A percentile compares a stretch with the other conserved stretches of the same genome.
These are phyloP conservation scores for Porites divaricata DNA, from an alignment of 92 coral and sea anemone genomes.

Conservation along the genomic window DNA sequence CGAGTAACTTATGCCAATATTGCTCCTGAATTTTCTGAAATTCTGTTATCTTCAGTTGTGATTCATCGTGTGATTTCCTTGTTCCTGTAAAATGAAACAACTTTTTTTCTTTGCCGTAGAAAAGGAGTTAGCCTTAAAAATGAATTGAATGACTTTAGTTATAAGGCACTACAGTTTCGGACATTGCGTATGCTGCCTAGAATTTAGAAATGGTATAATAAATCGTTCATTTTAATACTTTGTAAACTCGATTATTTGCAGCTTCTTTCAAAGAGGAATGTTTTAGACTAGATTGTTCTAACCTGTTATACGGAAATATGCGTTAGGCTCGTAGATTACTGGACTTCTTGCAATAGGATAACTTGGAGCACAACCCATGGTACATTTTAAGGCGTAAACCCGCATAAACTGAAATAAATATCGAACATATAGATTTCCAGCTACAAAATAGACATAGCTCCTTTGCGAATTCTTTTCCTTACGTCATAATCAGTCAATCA, in stretches of 20 bases:
- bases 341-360: slow-evolving; percentile 83
- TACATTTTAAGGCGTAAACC: slow-evolving; percentile 55
- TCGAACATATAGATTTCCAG: neutral
- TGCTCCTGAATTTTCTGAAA: slow-evolving; percentile 80
- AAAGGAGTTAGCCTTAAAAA: neutral
- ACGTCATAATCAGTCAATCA: slow-evolving; percentile 42
- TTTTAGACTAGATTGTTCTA: neutral
- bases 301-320: slow-evolving; percentile 68
- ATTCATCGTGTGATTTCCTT: slow-evolving; percentile 55
- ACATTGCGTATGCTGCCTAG: too few relatives aligned
- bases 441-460: neutral
- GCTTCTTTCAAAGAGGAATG: neutral
- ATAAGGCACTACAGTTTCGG: too few relatives aligned
- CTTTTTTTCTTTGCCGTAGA: too few relatives aligned
- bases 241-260: too few relatives aligned
- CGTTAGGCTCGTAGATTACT: slow-evolving; percentile 69
- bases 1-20: slow-evolving; percentile 76
- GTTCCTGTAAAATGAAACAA: slow-evolving; percentile 25
- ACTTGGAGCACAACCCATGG: slow-evolving; percentile 89
- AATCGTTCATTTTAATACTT: too few relatives aligned
- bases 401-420: slow-evolving; percentile 5
- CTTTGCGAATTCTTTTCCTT: neutral
- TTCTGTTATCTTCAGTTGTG: slow-evolving; percentile 63
- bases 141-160: neutral
- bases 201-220: too few relatives aligned